A percentile compares a stretch with the other conserved stretches of the same genome.
Evolutionary conservation across 2,113 vertebrate genomes (phyloP).

Genomic region (Callaeas wilsoni): DNA sequence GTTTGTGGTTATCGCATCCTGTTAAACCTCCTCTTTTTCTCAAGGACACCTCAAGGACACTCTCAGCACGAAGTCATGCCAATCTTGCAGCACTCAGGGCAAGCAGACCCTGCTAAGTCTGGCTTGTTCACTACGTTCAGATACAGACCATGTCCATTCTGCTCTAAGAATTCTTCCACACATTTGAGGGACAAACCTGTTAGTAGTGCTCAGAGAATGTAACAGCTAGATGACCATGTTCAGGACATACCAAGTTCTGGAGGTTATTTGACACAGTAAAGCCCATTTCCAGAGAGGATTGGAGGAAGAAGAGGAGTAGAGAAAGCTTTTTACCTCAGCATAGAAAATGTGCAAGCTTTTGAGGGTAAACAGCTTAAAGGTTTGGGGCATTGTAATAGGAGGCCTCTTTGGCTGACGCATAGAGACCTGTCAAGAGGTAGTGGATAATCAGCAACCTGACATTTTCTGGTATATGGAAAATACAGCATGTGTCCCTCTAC

Average conservation of each 20-base stretch:
- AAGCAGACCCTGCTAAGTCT: no score
- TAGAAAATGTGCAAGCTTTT: neutral
- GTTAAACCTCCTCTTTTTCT: no score
- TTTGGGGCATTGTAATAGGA: neutral
- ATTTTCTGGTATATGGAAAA: neutral
- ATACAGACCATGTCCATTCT: no score
- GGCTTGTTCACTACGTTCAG: no score
- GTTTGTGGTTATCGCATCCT: no score
- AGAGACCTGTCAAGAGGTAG: neutral
- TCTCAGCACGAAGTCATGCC: no score
- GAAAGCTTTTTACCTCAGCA: neutral
- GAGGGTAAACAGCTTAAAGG: neutral
- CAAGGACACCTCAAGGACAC: no score
- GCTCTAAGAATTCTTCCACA: no score
- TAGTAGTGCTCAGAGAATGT: neutral
- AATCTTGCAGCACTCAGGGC: no score
- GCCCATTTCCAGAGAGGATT: neutral
- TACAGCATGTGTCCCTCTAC: neutral
- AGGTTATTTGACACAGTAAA: neutral
- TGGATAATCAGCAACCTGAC: neutral
- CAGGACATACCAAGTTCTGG: neutral
- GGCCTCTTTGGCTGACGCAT: neutral
- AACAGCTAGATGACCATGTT: neutral
- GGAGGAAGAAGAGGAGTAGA: neutral
- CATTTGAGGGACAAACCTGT: accelerated